A percentile compares a stretch with the other conserved stretches of the same genome.
Conservation (phyloP, 2,113 vertebrate species). For the Coregonus clupeaformis region DNA sequence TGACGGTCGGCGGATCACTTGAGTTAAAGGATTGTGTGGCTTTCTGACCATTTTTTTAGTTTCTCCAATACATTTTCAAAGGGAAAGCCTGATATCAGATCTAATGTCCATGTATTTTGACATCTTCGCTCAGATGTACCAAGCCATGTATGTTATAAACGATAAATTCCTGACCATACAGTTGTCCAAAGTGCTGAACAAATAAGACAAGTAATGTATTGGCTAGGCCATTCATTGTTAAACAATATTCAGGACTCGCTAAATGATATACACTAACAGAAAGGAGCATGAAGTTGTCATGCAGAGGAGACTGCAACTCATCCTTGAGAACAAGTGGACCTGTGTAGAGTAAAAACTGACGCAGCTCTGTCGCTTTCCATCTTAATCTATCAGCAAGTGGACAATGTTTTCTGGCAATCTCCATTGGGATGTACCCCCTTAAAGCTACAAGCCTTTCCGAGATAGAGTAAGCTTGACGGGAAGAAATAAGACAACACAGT, state of each 20-base stretch:
- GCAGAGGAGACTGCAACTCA: constrained; percentile 18
- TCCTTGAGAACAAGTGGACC: constrained; percentile 23
- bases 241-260: constrained; percentile 14
- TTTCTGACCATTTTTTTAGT: too few species aligned
- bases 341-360: constrained; percentile 29
- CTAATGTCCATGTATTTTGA: too few species aligned
- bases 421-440: constrained; percentile 21
- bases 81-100: too few species aligned
- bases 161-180: too few species aligned
- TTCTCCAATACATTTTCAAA: too few species aligned
- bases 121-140: too few species aligned
- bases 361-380: constrained; percentile 36
- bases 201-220: too few species aligned
- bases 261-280: constrained; percentile 26
- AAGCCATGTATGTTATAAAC: too few species aligned
- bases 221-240: too few species aligned
- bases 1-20: too few species aligned
- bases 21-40: too few species aligned
- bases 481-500: constrained; percentile 18
- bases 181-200: too few species aligned
- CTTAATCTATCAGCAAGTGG: constrained; percentile 17
- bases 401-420: constrained; percentile 26
- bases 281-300: constrained; percentile 31
- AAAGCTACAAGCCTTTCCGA: constrained; percentile 17
- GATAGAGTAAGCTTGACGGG: constrained; percentile 1